phyloP scores from a whole-genome alignment of 2,113 vertebrate species.

The Silurus meridionalis region DNA sequence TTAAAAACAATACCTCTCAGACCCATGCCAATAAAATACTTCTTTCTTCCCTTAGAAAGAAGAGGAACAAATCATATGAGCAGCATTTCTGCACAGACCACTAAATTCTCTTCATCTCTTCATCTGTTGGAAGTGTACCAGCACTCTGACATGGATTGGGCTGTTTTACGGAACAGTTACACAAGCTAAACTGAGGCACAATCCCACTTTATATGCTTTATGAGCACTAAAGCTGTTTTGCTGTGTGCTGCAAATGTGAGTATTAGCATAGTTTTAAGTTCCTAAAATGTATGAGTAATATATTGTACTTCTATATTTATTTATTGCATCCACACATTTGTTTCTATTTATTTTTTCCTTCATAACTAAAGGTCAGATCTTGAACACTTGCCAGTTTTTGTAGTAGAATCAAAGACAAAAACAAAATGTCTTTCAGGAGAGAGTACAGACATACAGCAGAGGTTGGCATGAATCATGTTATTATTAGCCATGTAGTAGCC shows the following conservation, averaged over 20 bases:
- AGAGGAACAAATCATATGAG: slow-evolving; percentile 40
- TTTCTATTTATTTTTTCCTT: background rate
- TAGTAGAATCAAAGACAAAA: background rate
- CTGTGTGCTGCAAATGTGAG: background rate
- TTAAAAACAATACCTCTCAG: background rate
- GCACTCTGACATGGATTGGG: background rate
- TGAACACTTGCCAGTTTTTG: background rate
- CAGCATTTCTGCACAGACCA: background rate
- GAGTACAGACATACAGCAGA: background rate
- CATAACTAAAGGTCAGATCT: background rate
- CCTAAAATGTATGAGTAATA: background rate
- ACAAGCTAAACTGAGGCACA: background rate
- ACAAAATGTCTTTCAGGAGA: background rate
- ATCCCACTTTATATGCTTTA: slow-evolving; percentile 8
- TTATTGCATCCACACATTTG: background rate
- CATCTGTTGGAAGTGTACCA: background rate
- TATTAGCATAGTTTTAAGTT: background rate
- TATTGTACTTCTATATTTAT: background rate
- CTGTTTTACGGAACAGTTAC: background rate
- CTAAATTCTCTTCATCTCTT: background rate
- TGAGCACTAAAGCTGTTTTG: background rate
- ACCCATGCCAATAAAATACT: background rate
- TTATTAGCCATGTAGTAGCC: background rate
- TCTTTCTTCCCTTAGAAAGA: slow-evolving; percentile 48
- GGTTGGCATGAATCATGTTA: background rate